Evolutionary conservation across 2,888 invertebrate species (phyloP), one percentile per base, ranked within the genome.

Genomic region (Diachrysia chrysitis): DNA sequence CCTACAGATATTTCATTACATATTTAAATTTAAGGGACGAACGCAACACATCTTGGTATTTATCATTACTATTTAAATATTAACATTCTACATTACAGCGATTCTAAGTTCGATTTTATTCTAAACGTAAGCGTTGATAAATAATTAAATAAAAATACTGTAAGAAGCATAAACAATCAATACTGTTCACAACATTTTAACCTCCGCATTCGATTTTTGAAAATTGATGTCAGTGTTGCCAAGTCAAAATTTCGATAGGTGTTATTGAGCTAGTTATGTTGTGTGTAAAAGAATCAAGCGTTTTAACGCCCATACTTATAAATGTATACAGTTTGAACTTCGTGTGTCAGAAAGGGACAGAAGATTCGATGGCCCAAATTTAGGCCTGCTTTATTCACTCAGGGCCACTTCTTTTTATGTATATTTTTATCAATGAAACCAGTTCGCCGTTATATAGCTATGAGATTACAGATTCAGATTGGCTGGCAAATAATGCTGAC

Each of bases 61-160:
- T 53, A 57, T 64, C 19, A 56, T 62, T 73, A 76, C 76, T 74
- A 83, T 83, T 79, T 73, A 74, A 74, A 71, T 76, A 80, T 80
- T 73, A 85, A 83, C 81, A 83, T 75, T 77, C 60, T 87, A 85
- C 77, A 64, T 81, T 79, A 85, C 85, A 82, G 83, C 85, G 81
- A 83, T 79, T 14, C 84, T 87, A 87, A 81, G 59, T 80, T 80
- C 58, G 64, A 81, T 79, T 81, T 79, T 79, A 84, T 84, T 88
- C 66, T 12, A 57, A 83, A 76, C 73, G 78, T 81, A 87, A 88
- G 86, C 85, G 82, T 85, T 75, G 81, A 81, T 81, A 86, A 87
- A 85, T 80, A 71, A 84, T 42, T 78, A 76, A 81, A 83, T 82
- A 82, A 85, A 32, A 89, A 88, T 88, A 87, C 85, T 86, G 81